phyloP scores from a whole-genome alignment of 2,797 vertebrate genomes.

The Pangasius larnaudii region DNA sequence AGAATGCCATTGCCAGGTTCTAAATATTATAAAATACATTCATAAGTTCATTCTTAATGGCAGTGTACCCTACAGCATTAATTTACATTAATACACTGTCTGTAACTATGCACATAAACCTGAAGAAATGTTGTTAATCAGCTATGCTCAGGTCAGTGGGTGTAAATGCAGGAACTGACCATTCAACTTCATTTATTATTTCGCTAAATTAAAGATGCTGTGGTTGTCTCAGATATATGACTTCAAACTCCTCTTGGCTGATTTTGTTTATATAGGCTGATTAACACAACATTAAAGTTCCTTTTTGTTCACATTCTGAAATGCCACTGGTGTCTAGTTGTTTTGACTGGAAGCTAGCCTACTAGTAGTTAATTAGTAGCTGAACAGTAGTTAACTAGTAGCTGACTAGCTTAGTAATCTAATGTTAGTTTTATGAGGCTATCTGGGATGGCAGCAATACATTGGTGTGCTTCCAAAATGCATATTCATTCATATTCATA shows the following conservation, averaged over 20 bases:
- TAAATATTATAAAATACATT: background rate
- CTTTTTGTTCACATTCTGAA: background rate
- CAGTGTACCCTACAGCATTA: background rate
- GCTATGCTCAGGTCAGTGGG: background rate
- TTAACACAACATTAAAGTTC: background rate
- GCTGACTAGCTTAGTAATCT: background rate
- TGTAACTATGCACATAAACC: background rate
- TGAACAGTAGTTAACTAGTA: background rate
- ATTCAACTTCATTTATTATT: background rate
- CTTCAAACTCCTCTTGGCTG: background rate
- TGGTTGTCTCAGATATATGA: background rate
- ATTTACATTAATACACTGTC: background rate
- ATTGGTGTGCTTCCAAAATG: background rate
- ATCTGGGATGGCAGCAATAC: background rate
- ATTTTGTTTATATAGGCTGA: background rate
- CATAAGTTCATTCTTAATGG: background rate
- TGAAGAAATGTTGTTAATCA: background rate
- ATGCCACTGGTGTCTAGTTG: background rate
- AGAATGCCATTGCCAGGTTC: background rate
- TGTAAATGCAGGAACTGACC: background rate
- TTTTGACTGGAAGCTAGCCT: background rate
- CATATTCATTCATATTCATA: background rate
- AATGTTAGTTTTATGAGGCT: background rate
- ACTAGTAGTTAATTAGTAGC: background rate
- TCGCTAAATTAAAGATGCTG: background rate